Evolutionary conservation across 2,888 invertebrate species (phyloP), one percentile per base, ranked within the genome.

Genomic region (Halictus quadricinctus): DNA sequence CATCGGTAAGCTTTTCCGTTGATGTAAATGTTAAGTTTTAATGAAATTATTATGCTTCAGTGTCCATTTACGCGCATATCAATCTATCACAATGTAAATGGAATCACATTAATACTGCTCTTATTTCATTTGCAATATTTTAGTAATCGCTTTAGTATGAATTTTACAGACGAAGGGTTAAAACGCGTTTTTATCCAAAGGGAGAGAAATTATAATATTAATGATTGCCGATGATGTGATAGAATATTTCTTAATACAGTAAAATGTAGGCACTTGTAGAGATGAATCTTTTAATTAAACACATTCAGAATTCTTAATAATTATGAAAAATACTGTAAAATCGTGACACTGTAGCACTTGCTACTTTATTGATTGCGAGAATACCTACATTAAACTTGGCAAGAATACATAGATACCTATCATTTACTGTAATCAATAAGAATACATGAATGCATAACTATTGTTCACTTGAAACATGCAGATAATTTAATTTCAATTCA

Each of bases 1-100:
- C 5, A 76, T 73, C 72, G 64, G 66, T 72, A 80, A 88, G 80
- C 72, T 54, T 83, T 69, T 36, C 64, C n/a, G 72, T 36, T 69
- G 60, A 36, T 72, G 69, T 21, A 46, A 66, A 29, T n/a, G 48
- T 64, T 18, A 75, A 66, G 70, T 66, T 79, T 76, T 73, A 72
- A 80, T 73, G 46, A 83, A 84, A 85, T 81, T 79, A 85, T 81
- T 78, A n/a, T 76, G 29, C 69, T 69, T 74, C 48, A 3, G 70
- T 70, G 72, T 36, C 41, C 48, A n/a, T 70, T 72, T 78, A 72
- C 25, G 12, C 64, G 10, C n/a, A 29, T 43, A 15, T 50, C 46
- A 74, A 72, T 74, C 64, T 50, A 18, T 81, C 66, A 15, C 15
- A 29, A 25, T 15, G 21, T 25, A 46, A 48, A 58, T 29, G 25